Conservation (phyloP, 2,113 vertebrate species). For the Columba janthina region DNA sequence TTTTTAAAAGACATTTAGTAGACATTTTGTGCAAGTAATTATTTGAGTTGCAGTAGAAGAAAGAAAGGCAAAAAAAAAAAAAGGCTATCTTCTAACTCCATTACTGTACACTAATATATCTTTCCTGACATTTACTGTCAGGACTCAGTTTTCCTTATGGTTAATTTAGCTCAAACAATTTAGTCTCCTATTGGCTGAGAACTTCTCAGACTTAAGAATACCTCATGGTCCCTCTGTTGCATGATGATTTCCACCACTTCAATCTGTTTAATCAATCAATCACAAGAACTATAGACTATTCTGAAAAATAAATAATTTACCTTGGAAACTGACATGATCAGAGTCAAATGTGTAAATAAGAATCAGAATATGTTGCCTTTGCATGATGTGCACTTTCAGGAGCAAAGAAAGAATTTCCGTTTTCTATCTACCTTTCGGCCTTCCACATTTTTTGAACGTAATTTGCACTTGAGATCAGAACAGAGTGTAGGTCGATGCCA, state of each 20-base stretch:
- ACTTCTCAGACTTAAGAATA: slow-evolving; percentile 6
- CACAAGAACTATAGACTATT: not conserved
- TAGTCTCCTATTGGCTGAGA: slow-evolving; percentile 11
- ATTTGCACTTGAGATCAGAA: not conserved
- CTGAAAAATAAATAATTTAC: slow-evolving; percentile 16
- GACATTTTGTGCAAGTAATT: slow-evolving; percentile 22
- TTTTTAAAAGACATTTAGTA: slow-evolving; percentile 15
- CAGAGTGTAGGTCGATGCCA: not conserved
- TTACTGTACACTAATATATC: slow-evolving; percentile 16
- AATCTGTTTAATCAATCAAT: not conserved
- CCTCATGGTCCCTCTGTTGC: slow-evolving; percentile 1
- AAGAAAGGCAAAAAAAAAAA: not conserved
- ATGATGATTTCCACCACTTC: not conserved
- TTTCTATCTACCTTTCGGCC: not conserved
- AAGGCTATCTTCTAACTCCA: not conserved
- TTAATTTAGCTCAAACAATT: slow-evolving; percentile 16
- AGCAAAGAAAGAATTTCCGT: not conserved
- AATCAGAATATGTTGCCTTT: not conserved
- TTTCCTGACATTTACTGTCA: slow-evolving; percentile 55
- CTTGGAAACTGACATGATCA: not conserved
- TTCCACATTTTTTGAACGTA: not conserved
- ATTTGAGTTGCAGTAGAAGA: not conserved
- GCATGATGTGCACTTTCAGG: not conserved
- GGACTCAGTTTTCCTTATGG: slow-evolving; percentile 38
- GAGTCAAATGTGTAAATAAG: not conserved